These are phyloP conservation scores for Leptobrachium ailaonicum DNA, from an alignment of 2,113 vertebrate genomes.

Conservation along the genomic window DNA sequence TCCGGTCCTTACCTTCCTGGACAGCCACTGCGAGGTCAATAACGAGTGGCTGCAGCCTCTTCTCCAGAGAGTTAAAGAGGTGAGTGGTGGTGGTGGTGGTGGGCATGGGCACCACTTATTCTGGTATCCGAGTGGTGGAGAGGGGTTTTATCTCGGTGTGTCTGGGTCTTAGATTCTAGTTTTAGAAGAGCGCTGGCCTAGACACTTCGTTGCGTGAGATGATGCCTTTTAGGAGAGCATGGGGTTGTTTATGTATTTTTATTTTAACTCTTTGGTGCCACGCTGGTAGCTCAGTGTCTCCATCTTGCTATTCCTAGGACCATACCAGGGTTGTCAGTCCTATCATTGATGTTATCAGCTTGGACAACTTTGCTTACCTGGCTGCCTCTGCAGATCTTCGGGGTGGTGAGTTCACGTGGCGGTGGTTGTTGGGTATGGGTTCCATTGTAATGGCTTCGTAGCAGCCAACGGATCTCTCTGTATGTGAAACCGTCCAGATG, in stretches of 20 bases:
- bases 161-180: no score
- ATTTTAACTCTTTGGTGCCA: neutral
- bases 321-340: constrained; percentile 94
- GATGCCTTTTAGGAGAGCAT: no score
- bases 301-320: constrained; percentile 71
- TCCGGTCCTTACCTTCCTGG: constrained; percentile 89
- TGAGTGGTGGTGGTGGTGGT: constrained; percentile 54
- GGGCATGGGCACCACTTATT: neutral
- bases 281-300: neutral
- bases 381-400: constrained; percentile 95
- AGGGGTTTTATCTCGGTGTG: no score
- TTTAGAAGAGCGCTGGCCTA: no score
- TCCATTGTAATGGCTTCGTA: no score
- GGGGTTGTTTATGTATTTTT: neutral
- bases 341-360: constrained; percentile 98
- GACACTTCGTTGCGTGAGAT: no score
- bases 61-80: constrained; percentile 95
- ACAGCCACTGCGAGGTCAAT: constrained; percentile 98
- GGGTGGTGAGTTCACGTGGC: constrained; percentile 78
- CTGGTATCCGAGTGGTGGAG: no score
- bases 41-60: constrained; percentile 93
- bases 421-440: no score
- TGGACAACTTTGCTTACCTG: constrained; percentile 97
- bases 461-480: no score
- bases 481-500: no score